Conservation (phyloP, 2,797 vertebrate genomes). For the Chelon auratus region DNA sequence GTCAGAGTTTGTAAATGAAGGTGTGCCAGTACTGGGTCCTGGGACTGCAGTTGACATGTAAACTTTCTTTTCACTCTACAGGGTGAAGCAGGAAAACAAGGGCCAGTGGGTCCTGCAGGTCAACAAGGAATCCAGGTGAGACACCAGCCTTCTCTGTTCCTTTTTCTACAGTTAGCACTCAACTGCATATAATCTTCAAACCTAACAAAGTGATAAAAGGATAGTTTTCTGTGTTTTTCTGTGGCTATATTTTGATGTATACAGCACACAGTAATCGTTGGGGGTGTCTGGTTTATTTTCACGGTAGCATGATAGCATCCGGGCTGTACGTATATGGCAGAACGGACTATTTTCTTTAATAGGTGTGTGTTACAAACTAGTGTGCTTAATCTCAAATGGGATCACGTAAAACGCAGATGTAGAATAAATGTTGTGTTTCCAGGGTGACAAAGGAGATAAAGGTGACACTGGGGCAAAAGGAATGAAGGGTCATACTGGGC, state of each 20-base stretch:
- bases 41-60: neutral
- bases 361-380: neutral
- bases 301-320: neutral
- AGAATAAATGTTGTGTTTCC: slow-evolving; percentile 17
- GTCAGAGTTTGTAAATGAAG: neutral
- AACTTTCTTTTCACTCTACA: slow-evolving; percentile 38
- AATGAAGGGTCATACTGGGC: slow-evolving; percentile 85
- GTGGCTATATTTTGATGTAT: too few relatives aligned
- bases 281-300: neutral
- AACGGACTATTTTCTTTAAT: neutral
- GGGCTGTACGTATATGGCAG: neutral
- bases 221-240: too few relatives aligned
- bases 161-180: too few relatives aligned
- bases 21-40: too few relatives aligned
- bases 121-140: slow-evolving; percentile 80
- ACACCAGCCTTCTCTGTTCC: neutral
- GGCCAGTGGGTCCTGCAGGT: slow-evolving; percentile 79
- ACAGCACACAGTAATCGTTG: too few relatives aligned
- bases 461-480: slow-evolving; percentile 80
- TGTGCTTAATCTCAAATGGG: neutral
- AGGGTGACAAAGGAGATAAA: slow-evolving; percentile 85
- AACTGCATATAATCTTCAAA: too few relatives aligned
- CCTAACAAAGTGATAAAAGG: neutral
- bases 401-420: neutral
- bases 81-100: slow-evolving; percentile 86